Percentiles rank a stretch among this genome's conserved stretches.
Conservation (phyloP, 2,888 invertebrate species). For the Tetragonisca angustula region DNA sequence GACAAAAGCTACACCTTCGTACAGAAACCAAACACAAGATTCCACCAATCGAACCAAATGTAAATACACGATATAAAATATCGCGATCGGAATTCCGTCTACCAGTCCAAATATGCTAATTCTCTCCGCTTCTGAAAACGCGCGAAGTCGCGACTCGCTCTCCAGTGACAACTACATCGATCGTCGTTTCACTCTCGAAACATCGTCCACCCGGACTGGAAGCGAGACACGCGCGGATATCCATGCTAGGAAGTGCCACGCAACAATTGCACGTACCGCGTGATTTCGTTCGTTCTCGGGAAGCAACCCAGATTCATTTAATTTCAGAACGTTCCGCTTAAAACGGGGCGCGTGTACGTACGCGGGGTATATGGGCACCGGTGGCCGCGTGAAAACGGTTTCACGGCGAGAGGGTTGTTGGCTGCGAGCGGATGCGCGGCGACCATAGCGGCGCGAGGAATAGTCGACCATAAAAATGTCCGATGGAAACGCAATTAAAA, state of each 20-base stretch:
- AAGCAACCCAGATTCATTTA: slow-evolving; percentile 67
- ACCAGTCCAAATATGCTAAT: too few species aligned
- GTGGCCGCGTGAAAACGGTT: slow-evolving; percentile 53
- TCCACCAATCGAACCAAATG: too few species aligned
- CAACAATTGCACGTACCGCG: slow-evolving; percentile 57
- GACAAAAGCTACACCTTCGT: too few species aligned
- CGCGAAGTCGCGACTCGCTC: too few species aligned
- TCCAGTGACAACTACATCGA: too few species aligned
- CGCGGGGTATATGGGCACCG: background rate
- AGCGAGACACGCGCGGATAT: background rate
- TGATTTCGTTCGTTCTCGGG: slow-evolving; percentile 54
- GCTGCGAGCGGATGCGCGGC: slow-evolving; percentile 40
- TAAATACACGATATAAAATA: too few species aligned
- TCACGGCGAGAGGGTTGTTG: background rate
- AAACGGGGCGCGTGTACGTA: slow-evolving; percentile 46
- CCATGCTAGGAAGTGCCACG: background rate
- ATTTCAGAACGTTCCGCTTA: slow-evolving; percentile 54
- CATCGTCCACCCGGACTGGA: background rate
- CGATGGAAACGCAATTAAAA: slow-evolving; percentile 73
- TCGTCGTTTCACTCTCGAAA: too few species aligned
- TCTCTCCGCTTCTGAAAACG: too few species aligned
- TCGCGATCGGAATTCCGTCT: too few species aligned
- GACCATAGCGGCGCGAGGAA: slow-evolving; percentile 54
- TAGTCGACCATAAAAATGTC: slow-evolving; percentile 73
- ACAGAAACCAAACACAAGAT: too few species aligned